Conservation (phyloP, 2,888 invertebrate genomes). For the Papilio demoleus region DNA sequence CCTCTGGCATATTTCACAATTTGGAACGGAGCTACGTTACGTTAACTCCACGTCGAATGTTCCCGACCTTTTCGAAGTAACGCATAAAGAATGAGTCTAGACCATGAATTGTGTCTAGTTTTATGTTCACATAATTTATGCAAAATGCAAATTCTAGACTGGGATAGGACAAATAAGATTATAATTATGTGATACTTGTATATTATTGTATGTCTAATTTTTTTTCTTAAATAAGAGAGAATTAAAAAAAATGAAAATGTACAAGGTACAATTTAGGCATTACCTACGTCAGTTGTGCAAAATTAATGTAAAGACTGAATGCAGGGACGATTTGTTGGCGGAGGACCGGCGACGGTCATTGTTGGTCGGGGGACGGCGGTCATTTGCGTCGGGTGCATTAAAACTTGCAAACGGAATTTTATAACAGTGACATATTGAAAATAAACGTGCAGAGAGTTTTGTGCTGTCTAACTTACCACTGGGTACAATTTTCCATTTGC, state of each 20-base stretch:
- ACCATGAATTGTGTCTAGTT: slow-evolving; percentile 47
- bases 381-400: slow-evolving; percentile 42
- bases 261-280: too few species aligned
- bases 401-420: slow-evolving; percentile 57
- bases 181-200: too few species aligned
- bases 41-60: slow-evolving; percentile 45
- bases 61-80: slow-evolving; percentile 52
- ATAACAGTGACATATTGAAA: slow-evolving; percentile 58
- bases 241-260: too few species aligned
- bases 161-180: background rate
- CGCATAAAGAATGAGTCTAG: slow-evolving; percentile 60
- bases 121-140: slow-evolving; percentile 44
- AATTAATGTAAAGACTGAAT: slow-evolving; percentile 35
- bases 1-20: slow-evolving; percentile 73
- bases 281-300: too few species aligned
- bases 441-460: slow-evolving; percentile 55
- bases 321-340: slow-evolving; percentile 45
- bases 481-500: slow-evolving; percentile 77
- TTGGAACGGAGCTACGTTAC: slow-evolving; percentile 50
- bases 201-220: too few species aligned
- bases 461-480: slow-evolving; percentile 55
- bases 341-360: background rate
- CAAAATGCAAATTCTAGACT: slow-evolving; percentile 41
- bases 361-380: slow-evolving; percentile 33
- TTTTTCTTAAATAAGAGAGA: too few species aligned